Conservation (phyloP, 2,888 invertebrate genomes). For the Cerceris rybyensis region DNA sequence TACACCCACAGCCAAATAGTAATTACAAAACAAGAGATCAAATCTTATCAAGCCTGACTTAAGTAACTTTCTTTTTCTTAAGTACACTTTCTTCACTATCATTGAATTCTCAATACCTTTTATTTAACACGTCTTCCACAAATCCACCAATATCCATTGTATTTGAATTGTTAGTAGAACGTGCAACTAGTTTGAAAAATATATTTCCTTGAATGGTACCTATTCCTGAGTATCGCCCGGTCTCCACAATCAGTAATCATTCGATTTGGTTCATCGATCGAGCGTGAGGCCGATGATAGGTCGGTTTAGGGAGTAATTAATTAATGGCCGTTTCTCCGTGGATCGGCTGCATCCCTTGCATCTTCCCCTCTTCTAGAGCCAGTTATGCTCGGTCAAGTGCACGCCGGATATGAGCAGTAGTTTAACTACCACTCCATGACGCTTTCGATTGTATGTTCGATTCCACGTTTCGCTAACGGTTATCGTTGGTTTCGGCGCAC, state of each 20-base stretch:
- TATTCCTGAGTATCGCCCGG: not conserved
- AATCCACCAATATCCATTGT: no score
- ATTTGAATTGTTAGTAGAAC: no score
- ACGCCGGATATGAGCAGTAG: constrained; percentile 39
- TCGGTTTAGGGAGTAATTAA: constrained; percentile 71
- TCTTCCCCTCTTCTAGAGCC: constrained; percentile 29
- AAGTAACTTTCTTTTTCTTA: no score
- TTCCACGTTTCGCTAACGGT: constrained; percentile 27
- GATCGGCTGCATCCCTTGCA: constrained; percentile 25
- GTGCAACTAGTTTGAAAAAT: no score
- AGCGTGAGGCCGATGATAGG: constrained; percentile 65
- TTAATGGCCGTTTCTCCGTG: constrained; percentile 64
- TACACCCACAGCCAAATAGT: no score
- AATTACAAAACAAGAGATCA: no score
- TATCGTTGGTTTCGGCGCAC: constrained; percentile 19
- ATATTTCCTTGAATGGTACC: no score
- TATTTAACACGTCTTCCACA: no score
- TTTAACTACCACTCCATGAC: constrained; percentile 48
- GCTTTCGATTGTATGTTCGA: constrained; percentile 28
- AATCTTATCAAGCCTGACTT: no score
- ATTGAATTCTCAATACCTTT: no score
- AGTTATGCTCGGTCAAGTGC: constrained; percentile 39
- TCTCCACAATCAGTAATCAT: constrained; percentile 69
- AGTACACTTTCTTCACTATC: no score
- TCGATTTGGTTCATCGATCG: constrained; percentile 65